Evolutionary conservation across 2,888 invertebrate genomes (phyloP), one percentile per base, ranked within the genome.

Genomic region (Gnatocerus cornutus): DNA sequence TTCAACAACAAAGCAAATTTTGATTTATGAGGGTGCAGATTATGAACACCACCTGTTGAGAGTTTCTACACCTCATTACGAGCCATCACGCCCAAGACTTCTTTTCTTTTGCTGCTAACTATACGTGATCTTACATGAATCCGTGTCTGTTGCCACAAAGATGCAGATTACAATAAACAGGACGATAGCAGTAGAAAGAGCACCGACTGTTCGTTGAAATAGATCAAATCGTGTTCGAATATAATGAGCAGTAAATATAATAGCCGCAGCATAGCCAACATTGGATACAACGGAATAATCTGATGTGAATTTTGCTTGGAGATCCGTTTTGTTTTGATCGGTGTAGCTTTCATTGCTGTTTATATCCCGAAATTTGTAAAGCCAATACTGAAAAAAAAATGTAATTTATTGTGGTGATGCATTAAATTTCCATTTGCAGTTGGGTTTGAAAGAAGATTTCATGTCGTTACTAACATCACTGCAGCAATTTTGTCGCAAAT

Each of bases 341-440:
- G 37, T 59, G 29, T 37, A 56, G 8, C 30, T 46, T 16, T 62
- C 63, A 13, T 58, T 27, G 3, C 48, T 10, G 3, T 48, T 52
- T 0, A 63, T 48, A 43, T 72, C 68, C 0, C 72, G 67, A 33
- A 72, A 72, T 70, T 72, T 70, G 65, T 72, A 69, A 68, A 72
- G 70, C 72, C 72, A 72, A 27, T 70, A 72, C 72, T 72, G 33
- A 33, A 33, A 33, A 33, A 21, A n/a, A n/a, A n/a, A n/a, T n/a
- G n/a, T n/a, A n/a, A n/a, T n/a, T n/a, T n/a, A n/a, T n/a, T n/a
- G n/a, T n/a, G n/a, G n/a, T n/a, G n/a, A n/a, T n/a, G n/a, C n/a
- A n/a, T n/a, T n/a, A n/a, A n/a, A n/a, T n/a, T n/a, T n/a, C n/a
- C n/a, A n/a, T n/a, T n/a, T 29, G 29, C 5, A 7, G 39, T 39